Conservation (phyloP, 2,113 vertebrate species). For the Polyodon spathula region DNA sequence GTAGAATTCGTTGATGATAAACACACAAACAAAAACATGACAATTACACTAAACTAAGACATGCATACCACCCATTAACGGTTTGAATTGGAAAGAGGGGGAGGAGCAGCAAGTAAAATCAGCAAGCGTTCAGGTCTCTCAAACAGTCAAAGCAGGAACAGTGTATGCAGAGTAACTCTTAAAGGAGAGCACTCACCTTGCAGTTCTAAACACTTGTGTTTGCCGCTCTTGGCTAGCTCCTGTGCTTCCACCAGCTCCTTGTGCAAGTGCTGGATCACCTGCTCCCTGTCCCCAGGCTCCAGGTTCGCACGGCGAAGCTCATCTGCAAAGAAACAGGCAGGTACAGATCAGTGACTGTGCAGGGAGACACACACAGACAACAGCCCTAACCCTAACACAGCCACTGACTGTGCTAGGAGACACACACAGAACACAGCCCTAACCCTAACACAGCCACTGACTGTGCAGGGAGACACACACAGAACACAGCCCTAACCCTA, state of each 20-base stretch:
- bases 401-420: not conserved
- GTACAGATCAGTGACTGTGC: not conserved
- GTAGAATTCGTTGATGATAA: no score
- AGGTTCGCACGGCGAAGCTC: slow-evolving; percentile 77
- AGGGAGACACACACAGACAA: not conserved
- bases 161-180: not conserved
- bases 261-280: slow-evolving; percentile 85
- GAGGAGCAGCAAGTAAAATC: no score
- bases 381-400: not conserved
- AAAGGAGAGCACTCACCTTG: slow-evolving; percentile 66
- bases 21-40: slow-evolving; percentile 16
- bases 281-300: slow-evolving; percentile 77
- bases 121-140: no score
- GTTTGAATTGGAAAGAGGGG: no score
- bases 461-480: no score
- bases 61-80: not conserved
- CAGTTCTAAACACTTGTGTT: slow-evolving; percentile 90
- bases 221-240: slow-evolving; percentile 87
- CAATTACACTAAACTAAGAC: slow-evolving; percentile 24
- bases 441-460: not conserved
- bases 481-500: no score
- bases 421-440: not conserved
- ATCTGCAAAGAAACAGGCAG: slow-evolving; percentile 47
- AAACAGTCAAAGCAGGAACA: no score
- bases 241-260: slow-evolving; percentile 87